Evolutionary conservation across 2,113 vertebrate species (phyloP).

Genomic region (Myrmophylax atrothorax): DNA sequence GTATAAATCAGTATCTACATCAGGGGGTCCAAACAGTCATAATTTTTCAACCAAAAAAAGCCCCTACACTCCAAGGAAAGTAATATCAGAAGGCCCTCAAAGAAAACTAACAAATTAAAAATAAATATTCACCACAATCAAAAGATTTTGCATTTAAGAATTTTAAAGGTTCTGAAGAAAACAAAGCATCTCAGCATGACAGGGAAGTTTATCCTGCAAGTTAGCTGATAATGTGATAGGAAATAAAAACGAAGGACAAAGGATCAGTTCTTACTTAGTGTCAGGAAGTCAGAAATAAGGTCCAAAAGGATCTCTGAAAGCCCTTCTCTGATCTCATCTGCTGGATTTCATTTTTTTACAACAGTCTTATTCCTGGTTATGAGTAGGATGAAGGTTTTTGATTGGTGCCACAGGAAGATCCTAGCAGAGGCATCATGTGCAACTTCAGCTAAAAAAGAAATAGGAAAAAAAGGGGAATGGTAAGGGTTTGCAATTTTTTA

Average conservation of each 20-base stretch:
- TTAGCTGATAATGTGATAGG: neutral
- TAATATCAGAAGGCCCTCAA: neutral
- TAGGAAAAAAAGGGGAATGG: neutral
- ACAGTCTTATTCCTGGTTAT: neutral
- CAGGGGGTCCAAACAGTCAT: neutral
- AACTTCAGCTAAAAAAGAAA: neutral
- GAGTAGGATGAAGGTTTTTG: neutral
- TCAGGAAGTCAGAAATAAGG: neutral
- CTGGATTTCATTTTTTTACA: neutral
- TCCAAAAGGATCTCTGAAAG: neutral
- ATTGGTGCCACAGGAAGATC: neutral
- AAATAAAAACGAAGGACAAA: neutral
- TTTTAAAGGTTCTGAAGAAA: neutral
- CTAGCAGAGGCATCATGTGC: neutral
- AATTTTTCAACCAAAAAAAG: neutral
- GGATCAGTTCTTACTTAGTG: neutral
- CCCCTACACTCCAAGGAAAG: neutral
- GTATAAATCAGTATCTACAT: neutral
- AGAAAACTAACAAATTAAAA: neutral
- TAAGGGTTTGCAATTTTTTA: neutral
- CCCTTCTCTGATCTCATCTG: neutral
- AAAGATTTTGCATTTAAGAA: neutral
- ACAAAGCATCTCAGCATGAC: neutral
- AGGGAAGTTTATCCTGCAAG: neutral
- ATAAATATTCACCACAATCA: neutral